phyloP scores from a whole-genome alignment of 2,797 vertebrate genomes.

The Chaenodraco wilsoni region DNA sequence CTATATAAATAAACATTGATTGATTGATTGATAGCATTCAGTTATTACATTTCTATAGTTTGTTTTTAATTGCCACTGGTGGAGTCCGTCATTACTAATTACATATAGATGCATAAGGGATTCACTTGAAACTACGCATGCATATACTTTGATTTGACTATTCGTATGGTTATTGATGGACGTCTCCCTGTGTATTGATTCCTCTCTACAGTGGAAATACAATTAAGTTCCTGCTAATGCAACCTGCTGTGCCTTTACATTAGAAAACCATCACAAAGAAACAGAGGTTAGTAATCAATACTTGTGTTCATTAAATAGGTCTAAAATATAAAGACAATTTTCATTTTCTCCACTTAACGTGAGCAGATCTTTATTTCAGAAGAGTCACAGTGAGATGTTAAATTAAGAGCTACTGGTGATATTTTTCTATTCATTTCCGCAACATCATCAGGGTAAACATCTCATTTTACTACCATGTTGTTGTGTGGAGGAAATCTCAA shows the following conservation, averaged over 20 bases:
- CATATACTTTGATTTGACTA: background rate
- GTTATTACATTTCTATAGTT: background rate
- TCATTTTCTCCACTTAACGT: background rate
- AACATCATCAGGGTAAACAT: background rate
- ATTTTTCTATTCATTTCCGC: background rate
- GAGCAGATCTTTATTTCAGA: background rate
- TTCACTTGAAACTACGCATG: background rate
- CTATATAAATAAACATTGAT: too few relatives aligned
- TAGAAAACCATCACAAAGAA: background rate
- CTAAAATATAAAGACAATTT: background rate
- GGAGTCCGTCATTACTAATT: background rate
- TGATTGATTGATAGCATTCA: too few relatives aligned
- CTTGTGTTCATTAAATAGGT: background rate
- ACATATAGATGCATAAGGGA: background rate
- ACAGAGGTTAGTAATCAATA: background rate
- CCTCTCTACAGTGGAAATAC: too few relatives aligned
- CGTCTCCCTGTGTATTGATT: background rate
- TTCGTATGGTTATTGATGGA: background rate
- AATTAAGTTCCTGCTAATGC: too few relatives aligned
- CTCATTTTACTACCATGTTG: background rate
- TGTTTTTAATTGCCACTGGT: background rate
- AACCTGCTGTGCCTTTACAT: background rate
- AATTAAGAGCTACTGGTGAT: background rate
- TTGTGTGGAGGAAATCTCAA: background rate
- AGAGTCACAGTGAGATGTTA: background rate